Conservation (phyloP, 1,140 invertebrate genomes). For the Drosophila nikananu region DNA sequence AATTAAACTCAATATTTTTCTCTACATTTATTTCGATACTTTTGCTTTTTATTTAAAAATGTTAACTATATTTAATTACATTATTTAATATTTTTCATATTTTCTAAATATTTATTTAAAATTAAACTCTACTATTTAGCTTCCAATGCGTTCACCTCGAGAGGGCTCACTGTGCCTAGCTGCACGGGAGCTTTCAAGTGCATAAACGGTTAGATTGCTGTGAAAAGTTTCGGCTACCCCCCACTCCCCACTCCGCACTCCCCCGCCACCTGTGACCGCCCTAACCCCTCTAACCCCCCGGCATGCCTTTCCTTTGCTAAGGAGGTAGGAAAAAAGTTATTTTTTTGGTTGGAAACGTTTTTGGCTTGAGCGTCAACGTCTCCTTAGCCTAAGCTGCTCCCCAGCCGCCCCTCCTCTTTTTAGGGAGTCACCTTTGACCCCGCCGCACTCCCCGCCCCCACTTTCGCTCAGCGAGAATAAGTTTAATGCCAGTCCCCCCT, state of each 20-base stretch:
- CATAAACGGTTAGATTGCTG: conserved; percentile 65
- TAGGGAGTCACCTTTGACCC: conserved; percentile 9
- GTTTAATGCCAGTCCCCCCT: conserved; percentile 30
- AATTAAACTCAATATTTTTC: too few relatives aligned
- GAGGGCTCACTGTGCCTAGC: conserved; percentile 23
- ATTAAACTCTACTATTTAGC: neutral
- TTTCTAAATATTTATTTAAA: neutral
- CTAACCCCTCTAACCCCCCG: neutral
- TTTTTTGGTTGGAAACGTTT: conserved; percentile 55
- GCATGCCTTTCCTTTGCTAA: neutral
- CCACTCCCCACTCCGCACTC: too few relatives aligned
- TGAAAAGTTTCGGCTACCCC: conserved; percentile 35
- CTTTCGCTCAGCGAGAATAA: conserved; percentile 12
- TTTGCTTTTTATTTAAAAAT: too few relatives aligned
- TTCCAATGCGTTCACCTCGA: neutral
- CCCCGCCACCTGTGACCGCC: neutral
- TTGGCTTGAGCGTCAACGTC: conserved; percentile 63
- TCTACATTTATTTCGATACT: too few relatives aligned
- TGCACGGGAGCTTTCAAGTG: conserved; percentile 52
- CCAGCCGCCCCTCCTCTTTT: neutral
- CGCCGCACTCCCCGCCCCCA: neutral
- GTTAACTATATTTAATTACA: too few relatives aligned
- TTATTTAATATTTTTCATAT: too few relatives aligned
- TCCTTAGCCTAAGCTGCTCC: conserved; percentile 31
- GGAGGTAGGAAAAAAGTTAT: conserved; percentile 11